phyloP scores from a whole-genome alignment of 2,888 invertebrate species.

The Eutolmus rufibarbis region DNA sequence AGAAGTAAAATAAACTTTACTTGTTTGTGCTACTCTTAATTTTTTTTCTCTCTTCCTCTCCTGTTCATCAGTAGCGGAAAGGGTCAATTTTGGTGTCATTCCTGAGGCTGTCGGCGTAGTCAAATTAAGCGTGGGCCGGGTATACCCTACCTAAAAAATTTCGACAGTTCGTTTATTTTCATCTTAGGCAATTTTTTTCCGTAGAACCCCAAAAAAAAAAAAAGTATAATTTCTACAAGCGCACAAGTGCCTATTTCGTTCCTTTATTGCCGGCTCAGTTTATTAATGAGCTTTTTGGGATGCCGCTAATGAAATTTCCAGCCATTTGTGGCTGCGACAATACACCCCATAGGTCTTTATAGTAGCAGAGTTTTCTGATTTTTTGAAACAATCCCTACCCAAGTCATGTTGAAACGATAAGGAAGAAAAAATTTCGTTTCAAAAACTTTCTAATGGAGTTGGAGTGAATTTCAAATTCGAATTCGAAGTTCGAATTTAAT shows the following conservation, averaged over 20 bases:
- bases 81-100: not conserved
- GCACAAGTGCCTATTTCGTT: not conserved
- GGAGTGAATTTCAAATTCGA: not conserved
- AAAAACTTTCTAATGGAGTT: not conserved
- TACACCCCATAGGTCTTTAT: not conserved
- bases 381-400: not conserved
- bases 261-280: conserved; percentile 7
- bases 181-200: not conserved
- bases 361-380: not conserved
- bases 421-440: not conserved
- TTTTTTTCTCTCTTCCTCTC: not conserved
- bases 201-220: not conserved
- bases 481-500: not conserved
- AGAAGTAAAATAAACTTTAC: not conserved
- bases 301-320: conserved; percentile 13
- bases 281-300: conserved; percentile 29
- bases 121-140: not conserved
- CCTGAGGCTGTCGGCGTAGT: not conserved
- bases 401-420: not conserved
- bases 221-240: not conserved
- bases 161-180: conserved; percentile 8
- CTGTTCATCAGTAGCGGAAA: not conserved
- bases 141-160: not conserved
- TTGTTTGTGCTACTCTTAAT: not conserved
- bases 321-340: conserved; percentile 18